Base-by-base conservation (phyloP, 2,113 vertebrate species). In the Psittacus erithacus region DNA sequence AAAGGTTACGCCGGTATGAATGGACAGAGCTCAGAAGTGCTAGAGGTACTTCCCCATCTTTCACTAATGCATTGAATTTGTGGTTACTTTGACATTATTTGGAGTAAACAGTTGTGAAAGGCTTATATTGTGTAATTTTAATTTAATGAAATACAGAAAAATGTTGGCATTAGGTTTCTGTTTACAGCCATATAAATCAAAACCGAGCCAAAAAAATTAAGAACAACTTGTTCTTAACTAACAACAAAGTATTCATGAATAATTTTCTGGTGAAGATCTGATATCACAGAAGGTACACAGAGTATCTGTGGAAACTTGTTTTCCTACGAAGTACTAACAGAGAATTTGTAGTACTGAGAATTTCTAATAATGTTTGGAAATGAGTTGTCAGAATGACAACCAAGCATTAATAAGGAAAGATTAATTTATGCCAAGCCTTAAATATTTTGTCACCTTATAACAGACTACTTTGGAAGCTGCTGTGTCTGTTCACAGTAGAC, bases 151-250 rank as follows among this genome's bases (percentile, higher is more conserved):
- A 82, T 82, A 90, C 55, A 90, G 76, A 87, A 94, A 79, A 92
- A 91, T 49, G 43, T 91, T 96, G 92, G 92, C 90, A 68, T 74
- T 83, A 38, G 35, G 81, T 85, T 96, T 95, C 76, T 95, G 50
- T 90, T 96, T 92, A 89, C 81, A 96, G 71, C 49, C 73, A 27
- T 83, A 71, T 93, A 93, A 94, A 88, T 91, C 84, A 95, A 87
- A 95, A 31, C 70, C 41, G 67, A 95, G 78, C 86, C 87, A 95
- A 80, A 92, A 92, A 87, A 86, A 91, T 70, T 82, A 92, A 91
- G 91, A 96, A 75, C 76, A 87, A 78, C 78, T 82, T 94, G 78
- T 59, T 19, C 81, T 94, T 96, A 89, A 64, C 88, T 86, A 73
- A 80, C 71, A 91, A 63, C 31, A 41, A 92, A 96, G 75, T 91